Conservation (phyloP, 2,113 vertebrate genomes). For the Albula glossodonta region DNA sequence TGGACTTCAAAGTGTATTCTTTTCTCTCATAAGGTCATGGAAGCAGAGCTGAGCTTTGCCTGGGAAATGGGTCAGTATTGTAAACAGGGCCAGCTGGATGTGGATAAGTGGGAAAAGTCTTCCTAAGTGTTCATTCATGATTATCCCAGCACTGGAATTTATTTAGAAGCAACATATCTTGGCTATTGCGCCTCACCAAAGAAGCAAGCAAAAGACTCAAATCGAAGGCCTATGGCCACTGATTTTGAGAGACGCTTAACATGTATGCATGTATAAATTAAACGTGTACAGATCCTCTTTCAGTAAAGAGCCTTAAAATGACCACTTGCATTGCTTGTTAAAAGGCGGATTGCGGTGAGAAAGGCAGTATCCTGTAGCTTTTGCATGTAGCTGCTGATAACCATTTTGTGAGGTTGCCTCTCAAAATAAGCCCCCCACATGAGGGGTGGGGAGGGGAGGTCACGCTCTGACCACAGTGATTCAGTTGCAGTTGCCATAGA, state of each 20-base stretch:
- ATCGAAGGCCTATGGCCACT: not conserved
- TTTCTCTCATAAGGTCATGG: not conserved
- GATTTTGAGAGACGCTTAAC: not conserved
- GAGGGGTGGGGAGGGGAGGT: too few species aligned
- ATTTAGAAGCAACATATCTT: not conserved
- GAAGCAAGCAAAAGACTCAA: not conserved
- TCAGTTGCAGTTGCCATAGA: not conserved
- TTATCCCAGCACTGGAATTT: not conserved
- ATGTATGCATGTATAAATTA: not conserved
- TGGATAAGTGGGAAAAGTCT: not conserved
- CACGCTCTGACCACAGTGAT: not conserved
- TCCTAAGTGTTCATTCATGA: not conserved
- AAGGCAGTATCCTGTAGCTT: not conserved
- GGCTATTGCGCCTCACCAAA: not conserved
- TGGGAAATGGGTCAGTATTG: not conserved
- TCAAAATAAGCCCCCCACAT: not conserved
- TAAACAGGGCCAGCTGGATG: not conserved
- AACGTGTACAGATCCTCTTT: not conserved
- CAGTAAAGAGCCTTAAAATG: not conserved
- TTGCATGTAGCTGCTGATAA: not conserved
- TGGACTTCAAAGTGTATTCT: not conserved
- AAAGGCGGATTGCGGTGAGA: not conserved
- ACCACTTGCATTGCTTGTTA: not conserved
- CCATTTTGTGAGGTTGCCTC: not conserved
- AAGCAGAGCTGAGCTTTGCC: not conserved